These are phyloP conservation scores for Takifugu bimaculatus DNA, from an alignment of 2,113 vertebrate species.

Conservation along the genomic window DNA sequence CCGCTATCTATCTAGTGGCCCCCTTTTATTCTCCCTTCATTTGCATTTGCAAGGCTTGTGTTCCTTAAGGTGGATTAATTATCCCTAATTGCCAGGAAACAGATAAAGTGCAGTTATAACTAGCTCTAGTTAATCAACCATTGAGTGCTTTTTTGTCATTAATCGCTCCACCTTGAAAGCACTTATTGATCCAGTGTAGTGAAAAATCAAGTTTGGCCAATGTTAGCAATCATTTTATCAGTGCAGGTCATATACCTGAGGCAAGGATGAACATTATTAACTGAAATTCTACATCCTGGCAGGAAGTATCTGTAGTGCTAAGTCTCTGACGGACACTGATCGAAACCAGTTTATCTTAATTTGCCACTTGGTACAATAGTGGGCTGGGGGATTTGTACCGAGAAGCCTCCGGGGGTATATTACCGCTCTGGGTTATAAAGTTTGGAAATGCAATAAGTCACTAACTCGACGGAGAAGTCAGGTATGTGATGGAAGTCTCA, in stretches of 20 bases:
- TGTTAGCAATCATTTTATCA: slow-evolving; percentile 28
- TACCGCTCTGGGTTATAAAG: slow-evolving; percentile 34
- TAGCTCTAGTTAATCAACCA: slow-evolving; percentile 19
- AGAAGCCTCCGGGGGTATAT: slow-evolving; percentile 22
- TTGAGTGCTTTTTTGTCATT: slow-evolving; percentile 28
- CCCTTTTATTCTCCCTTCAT: slow-evolving; percentile 42
- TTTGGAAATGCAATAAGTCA: slow-evolving; percentile 53
- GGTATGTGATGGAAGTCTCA: slow-evolving; percentile 50
- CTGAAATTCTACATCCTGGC: slow-evolving; percentile 12
- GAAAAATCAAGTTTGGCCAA: slow-evolving; percentile 3
- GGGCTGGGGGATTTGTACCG: slow-evolving; percentile 23
- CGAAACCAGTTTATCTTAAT: slow-evolving; percentile 44
- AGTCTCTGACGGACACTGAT: slow-evolving; percentile 33
- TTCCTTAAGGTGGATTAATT: slow-evolving; percentile 48
- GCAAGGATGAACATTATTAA: slow-evolving; percentile 29
- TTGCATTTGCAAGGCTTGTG: slow-evolving; percentile 56
- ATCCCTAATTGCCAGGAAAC: slow-evolving; percentile 34
- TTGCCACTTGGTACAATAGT: slow-evolving; percentile 35
- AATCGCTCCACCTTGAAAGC: slow-evolving; percentile 32
- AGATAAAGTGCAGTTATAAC: slow-evolving; percentile 35
- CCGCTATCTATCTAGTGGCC: slow-evolving; percentile 43
- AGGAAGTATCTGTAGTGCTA: slow-evolving; percentile 22
- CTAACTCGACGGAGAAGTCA: slow-evolving; percentile 35
- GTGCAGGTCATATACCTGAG: slow-evolving; percentile 9
- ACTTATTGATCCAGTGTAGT: slow-evolving; percentile 40